A percentile compares a stretch with the other conserved stretches of the same genome.
These are phyloP conservation scores for Rhinopomastus cyanomelas DNA, from an alignment of 2,113 vertebrate species.

Conservation along the genomic window DNA sequence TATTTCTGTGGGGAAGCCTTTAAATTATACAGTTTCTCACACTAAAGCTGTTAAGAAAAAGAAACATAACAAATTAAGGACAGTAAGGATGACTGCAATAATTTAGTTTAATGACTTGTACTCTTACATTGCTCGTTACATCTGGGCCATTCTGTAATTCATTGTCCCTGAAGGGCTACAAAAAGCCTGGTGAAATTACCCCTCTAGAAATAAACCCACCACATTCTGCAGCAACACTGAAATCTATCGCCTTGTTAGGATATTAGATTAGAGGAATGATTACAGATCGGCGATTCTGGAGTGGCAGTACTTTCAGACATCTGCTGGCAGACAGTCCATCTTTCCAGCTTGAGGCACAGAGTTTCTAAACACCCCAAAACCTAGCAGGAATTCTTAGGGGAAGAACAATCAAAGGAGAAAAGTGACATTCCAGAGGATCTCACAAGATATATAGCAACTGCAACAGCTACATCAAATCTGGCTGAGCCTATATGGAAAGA, in stretches of 20 bases:
- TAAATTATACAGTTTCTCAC: background rate
- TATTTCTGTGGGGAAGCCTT: background rate
- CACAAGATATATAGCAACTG: background rate
- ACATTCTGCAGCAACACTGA: background rate
- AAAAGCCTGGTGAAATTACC: slow-evolving; percentile 33
- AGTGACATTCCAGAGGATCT: background rate
- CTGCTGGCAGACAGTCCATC: background rate
- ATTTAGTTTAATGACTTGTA: slow-evolving; percentile 15
- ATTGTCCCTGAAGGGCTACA: slow-evolving; percentile 30
- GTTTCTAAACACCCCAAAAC: background rate
- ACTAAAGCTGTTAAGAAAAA: background rate
- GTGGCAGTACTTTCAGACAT: background rate
- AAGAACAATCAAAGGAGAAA: background rate
- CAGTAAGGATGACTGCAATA: background rate
- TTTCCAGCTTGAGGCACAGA: background rate
- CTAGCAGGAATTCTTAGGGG: background rate
- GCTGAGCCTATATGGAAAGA: background rate
- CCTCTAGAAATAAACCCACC: background rate
- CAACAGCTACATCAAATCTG: background rate
- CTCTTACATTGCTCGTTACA: background rate
- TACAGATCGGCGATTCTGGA: background rate
- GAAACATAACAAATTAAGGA: background rate
- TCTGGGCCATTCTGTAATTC: slow-evolving; percentile 16
- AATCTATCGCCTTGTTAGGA: background rate
- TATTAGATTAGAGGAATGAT: background rate